A percentile compares a stretch with the other conserved stretches of the same genome.
These are phyloP conservation scores for Tridacna crocea DNA, from an alignment of 2,888 invertebrate genomes.

Conservation along the genomic window DNA sequence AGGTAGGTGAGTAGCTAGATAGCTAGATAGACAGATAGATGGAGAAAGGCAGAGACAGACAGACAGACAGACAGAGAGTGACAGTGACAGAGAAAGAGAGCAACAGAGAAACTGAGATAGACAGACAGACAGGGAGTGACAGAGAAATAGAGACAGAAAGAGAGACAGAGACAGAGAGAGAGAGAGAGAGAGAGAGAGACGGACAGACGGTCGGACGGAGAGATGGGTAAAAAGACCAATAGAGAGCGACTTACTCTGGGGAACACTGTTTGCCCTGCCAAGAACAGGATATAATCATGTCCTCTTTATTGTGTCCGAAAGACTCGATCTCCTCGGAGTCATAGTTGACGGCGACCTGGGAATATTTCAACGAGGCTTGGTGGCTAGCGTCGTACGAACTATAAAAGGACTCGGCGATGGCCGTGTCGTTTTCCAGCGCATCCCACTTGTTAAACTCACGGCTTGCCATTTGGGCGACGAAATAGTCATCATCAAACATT, in stretches of 20 bases:
- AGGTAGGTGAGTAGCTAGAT: too few relatives aligned
- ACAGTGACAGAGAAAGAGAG: too few relatives aligned
- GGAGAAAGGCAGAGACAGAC: too few relatives aligned
- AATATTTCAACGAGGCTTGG: conserved; percentile 64
- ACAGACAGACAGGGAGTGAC: too few relatives aligned
- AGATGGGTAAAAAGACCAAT: too few relatives aligned
- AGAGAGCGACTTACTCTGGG: conserved; percentile 73
- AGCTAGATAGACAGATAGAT: too few relatives aligned
- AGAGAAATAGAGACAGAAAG: too few relatives aligned
- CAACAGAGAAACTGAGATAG: too few relatives aligned
- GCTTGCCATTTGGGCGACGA: conserved; percentile 38
- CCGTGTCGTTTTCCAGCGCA: conserved; percentile 58
- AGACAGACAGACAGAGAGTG: too few relatives aligned
- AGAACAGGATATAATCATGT: conserved; percentile 73
- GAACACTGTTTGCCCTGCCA: conserved; percentile 73
- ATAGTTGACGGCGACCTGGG: conserved; percentile 56
- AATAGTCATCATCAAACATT: conserved; percentile 9
- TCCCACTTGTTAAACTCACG: conserved; percentile 73
- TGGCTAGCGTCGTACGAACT: conserved; percentile 45
- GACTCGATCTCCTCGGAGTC: conserved; percentile 35
- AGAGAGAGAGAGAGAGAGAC: too few relatives aligned
- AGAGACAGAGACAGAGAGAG: too few relatives aligned
- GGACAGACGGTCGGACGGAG: too few relatives aligned
- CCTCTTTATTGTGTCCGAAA: conserved; percentile 68
- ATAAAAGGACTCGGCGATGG: conserved; percentile 55